Base-by-base conservation (phyloP, 2,797 vertebrate genomes). In the Typhlichthys subterraneus region DNA sequence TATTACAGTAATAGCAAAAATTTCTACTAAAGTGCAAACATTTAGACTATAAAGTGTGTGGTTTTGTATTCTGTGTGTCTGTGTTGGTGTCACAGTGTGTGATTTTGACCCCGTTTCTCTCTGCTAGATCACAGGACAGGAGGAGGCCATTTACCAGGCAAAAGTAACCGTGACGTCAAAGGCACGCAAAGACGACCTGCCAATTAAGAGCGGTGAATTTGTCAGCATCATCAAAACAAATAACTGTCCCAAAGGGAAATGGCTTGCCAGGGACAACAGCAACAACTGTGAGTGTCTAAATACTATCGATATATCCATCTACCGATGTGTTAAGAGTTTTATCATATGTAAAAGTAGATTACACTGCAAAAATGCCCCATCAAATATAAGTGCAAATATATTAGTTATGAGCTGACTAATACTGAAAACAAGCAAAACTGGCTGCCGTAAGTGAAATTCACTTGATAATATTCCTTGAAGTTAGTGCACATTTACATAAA, bases 221-320 rank as follows among this genome's bases (percentile, higher is more conserved):
- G 62, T 84, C 70, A 85, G 84, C 15, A 75, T 91, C 71, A 88
- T 91, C 71, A 87, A 87, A n/a, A 88, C 77, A 10, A 83, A 80
- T 56, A 85, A 83, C 13, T 88, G 79, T 55, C 92, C 91, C 1
- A 81, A 86, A 65, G 93, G 89, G 33, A 87, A 78, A 57, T 91
- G 92, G 88, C 88, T 94, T 77, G 88, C 89, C 64, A 89, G 86
- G 67, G 89, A 86, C 84, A 15, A 72, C 62, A 79, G 63, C 53
- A 91, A 89, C 79, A 89, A 81, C 75, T 87, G 96, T 97, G 89
- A 94, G 96, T 42, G 11, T 19, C 23, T 29, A 14, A 1, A 5
- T 8, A 13, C 45, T 1, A 45, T 10, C 12, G 17, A 4, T 1
- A 10, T 61, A 31, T 42, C 57, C 13, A 54, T 0, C 38, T 42